These are phyloP conservation scores for Troilus luridus DNA, from an alignment of 2,888 invertebrate genomes.

Conservation along the genomic window DNA sequence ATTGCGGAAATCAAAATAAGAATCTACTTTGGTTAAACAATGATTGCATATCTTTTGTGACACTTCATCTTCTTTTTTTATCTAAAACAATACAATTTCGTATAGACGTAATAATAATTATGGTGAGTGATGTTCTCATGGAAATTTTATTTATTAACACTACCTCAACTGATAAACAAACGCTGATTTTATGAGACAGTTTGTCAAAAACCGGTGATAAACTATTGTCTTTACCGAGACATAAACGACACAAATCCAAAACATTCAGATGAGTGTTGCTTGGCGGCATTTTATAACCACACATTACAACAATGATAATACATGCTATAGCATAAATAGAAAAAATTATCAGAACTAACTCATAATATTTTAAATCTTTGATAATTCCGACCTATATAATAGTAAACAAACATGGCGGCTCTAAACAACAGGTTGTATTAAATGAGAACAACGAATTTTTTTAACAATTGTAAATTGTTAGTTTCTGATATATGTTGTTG, in stretches of 20 bases:
- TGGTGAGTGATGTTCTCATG: not conserved
- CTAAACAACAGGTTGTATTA: not conserved
- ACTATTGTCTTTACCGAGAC: constrained; percentile 44
- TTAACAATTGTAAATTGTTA: not conserved
- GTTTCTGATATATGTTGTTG: not conserved
- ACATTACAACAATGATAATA: constrained; percentile 5
- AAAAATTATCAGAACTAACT: not conserved
- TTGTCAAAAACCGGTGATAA: constrained; percentile 54
- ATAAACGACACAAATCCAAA: constrained; percentile 57
- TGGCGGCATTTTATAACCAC: constrained; percentile 47
- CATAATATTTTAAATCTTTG: not conserved
- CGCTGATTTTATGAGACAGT: constrained; percentile 56
- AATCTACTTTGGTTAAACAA: constrained; percentile 58
- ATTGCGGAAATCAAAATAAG: constrained; percentile 59
- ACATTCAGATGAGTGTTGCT: constrained; percentile 39
- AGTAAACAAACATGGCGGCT: not conserved
- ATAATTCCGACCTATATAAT: not conserved
- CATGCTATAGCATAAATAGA: not conserved
- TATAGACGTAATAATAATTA: not conserved
- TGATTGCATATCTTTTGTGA: constrained; percentile 58
- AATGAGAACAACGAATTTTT: not conserved
- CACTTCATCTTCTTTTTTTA: constrained; percentile 53
- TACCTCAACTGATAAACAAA: constrained; percentile 59
- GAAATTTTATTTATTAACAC: not conserved
- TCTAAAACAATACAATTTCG: constrained; percentile 50